Evolutionary conservation across 2,113 vertebrate species (phyloP), one percentile per base, ranked within the genome.

Genomic region (chimpanzee (Pan troglodytes)): DNA sequence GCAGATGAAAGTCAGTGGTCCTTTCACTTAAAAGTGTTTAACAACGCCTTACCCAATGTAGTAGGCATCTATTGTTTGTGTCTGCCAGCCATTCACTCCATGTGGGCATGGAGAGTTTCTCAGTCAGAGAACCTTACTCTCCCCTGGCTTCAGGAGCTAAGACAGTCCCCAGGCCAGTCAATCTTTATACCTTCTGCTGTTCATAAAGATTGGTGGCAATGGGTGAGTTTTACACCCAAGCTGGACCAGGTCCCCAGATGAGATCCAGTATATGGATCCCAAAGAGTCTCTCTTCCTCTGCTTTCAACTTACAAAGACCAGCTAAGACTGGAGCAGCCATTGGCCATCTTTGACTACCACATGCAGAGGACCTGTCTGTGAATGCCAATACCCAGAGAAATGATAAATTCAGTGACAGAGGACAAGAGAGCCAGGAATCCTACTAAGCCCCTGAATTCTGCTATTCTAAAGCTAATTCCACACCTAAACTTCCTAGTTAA

Each of bases 1-100:
- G 43, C 30, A 96, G 95, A 93, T 59, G 20, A 87, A 59, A 75
- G 20, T 30, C 27, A 83, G 20, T 68, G 10, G 4, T 84, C 48
- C n/a, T 87, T 87, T 83, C 70, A 93, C 40, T 87, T 70, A 45
- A 70, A 94, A 84, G n/a, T 78, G 6, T 86, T 91, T 79, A 84
- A 57, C 70, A 81, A 85, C 82, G 78, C 59, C 79, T 95, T 73
- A 72, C 25, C 76, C 93, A 89, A 59, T 72, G 27, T 32, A 8
- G 8, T 55, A 8, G 57, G 64, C 83, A 73, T 82, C 73, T 91
- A 50, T 93, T 52, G 38, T 73, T 94, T 94, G 27, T 81, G 48
- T 38, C 25, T 82, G 61, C 82, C 57, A 18, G 12, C 40, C 48
- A 91, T 70, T 38, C 16, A 32, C 9, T 35, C 22, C 3, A 4